phyloP scores from a whole-genome alignment of 2,797 vertebrate species.

The Dendrocincla tyrannina region DNA sequence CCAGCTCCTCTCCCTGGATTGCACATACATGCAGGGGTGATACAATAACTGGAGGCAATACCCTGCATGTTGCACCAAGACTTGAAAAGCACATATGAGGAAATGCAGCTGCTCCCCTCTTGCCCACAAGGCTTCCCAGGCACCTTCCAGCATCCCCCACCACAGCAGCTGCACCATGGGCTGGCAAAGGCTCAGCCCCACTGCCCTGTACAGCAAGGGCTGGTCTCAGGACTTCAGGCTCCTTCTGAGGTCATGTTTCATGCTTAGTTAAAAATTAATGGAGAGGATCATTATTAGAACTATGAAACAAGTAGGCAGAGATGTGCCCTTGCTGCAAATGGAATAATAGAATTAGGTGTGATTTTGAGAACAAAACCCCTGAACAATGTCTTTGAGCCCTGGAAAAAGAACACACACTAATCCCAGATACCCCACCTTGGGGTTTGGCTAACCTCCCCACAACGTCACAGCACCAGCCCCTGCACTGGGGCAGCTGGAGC shows the following conservation, averaged over 20 bases:
- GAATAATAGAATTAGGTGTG: background rate
- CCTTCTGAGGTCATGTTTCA: background rate
- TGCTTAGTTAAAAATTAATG: background rate
- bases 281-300: background rate
- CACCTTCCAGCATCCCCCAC: fast-evolving
- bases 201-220: background rate
- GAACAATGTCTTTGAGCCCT: background rate
- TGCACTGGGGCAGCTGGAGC: background rate
- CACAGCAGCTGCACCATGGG: fast-evolving
- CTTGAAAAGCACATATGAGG: background rate
- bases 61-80: fast-evolving
- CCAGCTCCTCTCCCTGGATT: background rate
- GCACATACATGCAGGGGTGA: fast-evolving
- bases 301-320: background rate
- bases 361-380: background rate
- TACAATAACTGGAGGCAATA: fast-evolving
- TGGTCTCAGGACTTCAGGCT: background rate
- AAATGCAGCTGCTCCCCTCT: background rate
- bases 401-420: background rate
- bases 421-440: fast-evolving
- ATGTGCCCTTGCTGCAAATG: fast-evolving
- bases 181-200: background rate
- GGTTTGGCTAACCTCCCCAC: background rate
- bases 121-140: background rate
- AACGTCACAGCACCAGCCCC: fast-evolving